Conservation (phyloP, 2,113 vertebrate genomes). For the Thalassoma bifasciatum region DNA sequence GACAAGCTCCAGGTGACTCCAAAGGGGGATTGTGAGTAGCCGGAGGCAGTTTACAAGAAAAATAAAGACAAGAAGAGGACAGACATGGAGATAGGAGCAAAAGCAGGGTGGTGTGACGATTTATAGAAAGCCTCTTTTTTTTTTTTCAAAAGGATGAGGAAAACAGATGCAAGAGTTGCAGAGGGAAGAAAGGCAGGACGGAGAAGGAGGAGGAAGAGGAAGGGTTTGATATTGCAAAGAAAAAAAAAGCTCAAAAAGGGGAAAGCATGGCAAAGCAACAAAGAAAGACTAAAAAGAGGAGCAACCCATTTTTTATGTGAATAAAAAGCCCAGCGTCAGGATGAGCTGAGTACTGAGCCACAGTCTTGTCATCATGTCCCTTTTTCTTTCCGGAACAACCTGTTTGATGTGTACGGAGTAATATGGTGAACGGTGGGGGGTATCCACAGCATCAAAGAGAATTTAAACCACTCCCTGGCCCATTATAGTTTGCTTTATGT, state of each 20-base stretch:
- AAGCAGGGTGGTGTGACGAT: conserved; percentile 17
- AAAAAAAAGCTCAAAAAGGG: conserved; percentile 18
- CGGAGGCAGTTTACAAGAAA: conserved; percentile 22
- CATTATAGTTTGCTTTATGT: conserved; percentile 47
- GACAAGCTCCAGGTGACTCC: conserved; percentile 60
- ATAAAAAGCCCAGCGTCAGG: conserved; percentile 48
- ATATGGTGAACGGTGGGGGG: conserved; percentile 65
- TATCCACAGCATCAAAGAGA: conserved; percentile 71
- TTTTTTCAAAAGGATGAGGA: conserved; percentile 33
- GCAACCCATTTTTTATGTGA: conserved; percentile 56
- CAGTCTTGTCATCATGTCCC: conserved; percentile 66
- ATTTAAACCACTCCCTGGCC: conserved; percentile 67
- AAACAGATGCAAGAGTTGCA: conserved; percentile 47
- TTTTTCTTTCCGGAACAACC: conserved; percentile 65
- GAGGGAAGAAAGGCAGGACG: conserved; percentile 35
- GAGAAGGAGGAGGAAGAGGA: conserved; percentile 19
- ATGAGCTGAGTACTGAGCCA: conserved; percentile 56
- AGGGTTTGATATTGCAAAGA: conserved; percentile 41
- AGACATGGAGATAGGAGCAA: conserved; percentile 12
- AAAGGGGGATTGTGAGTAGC: conserved; percentile 24
- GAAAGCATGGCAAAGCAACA: conserved; percentile 23
- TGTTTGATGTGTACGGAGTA: conserved; percentile 75
- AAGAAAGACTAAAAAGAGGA: conserved; percentile 18
- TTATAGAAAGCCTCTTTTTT: conserved; percentile 15
- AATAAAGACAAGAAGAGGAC: conserved; percentile 27